Conservation (phyloP, 2,113 vertebrate species). For the Cervus canadensis region DNA sequence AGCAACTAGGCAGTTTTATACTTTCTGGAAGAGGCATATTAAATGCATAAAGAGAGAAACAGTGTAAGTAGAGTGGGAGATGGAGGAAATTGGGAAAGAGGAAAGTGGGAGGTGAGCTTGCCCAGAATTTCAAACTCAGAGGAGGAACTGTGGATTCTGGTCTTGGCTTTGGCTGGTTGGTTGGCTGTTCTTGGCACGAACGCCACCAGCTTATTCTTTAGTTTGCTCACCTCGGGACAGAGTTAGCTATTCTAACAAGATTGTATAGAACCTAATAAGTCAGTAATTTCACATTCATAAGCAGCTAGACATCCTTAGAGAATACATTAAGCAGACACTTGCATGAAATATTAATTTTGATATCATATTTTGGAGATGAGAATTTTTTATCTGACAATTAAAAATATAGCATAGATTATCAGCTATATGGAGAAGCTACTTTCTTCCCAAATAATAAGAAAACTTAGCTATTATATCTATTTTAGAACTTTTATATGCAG, state of each 20-base stretch:
- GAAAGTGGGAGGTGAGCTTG: neutral
- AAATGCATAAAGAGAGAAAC: neutral
- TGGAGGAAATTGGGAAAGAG: neutral
- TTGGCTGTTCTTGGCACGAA: neutral
- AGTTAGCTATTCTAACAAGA: neutral
- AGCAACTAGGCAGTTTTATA: neutral
- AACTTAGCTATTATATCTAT: conserved; percentile 12
- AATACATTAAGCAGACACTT: neutral
- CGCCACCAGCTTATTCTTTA: neutral
- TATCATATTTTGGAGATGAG: neutral
- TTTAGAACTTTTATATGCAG: conserved; percentile 44
- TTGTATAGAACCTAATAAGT: neutral
- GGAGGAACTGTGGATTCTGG: neutral
- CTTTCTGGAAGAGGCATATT: neutral
- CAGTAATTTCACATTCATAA: neutral
- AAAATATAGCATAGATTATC: neutral
- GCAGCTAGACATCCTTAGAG: neutral
- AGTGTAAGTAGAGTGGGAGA: neutral
- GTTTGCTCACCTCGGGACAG: neutral
- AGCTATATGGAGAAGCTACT: neutral
- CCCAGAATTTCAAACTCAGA: neutral
- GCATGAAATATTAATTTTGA: neutral
- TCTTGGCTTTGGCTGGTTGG: neutral
- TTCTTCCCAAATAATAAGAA: conserved; percentile 9
- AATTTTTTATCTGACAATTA: neutral